These are phyloP conservation scores for Macroramphosus scolopax DNA, from an alignment of 2,797 vertebrate genomes.

Conservation along the genomic window DNA sequence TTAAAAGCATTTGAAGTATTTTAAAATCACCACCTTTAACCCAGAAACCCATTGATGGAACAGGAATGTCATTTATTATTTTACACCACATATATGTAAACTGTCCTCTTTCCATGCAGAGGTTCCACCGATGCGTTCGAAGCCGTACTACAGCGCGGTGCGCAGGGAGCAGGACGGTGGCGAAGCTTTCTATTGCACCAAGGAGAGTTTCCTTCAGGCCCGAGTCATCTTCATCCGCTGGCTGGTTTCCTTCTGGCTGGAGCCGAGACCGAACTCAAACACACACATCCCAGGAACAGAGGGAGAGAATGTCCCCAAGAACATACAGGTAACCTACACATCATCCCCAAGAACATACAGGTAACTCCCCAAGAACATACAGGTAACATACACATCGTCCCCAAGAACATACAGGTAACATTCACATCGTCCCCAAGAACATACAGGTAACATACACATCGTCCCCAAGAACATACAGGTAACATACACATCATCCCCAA, in stretches of 20 bases:
- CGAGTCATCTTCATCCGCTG: slow-evolving; percentile 97
- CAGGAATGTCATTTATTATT: not conserved
- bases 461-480: too few species aligned
- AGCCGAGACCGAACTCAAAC: slow-evolving; percentile 88
- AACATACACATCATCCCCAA: too few species aligned
- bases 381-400: too few species aligned
- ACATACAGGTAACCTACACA: slow-evolving; percentile 87
- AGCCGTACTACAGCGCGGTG: slow-evolving; percentile 90
- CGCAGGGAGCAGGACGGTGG: slow-evolving; percentile 92
- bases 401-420: too few species aligned
- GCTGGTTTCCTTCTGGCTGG: slow-evolving; percentile 99
- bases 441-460: too few species aligned
- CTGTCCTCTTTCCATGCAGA: slow-evolving; percentile 72
- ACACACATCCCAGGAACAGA: slow-evolving; percentile 94
- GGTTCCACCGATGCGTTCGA: slow-evolving; percentile 92
- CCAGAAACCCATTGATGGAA: not conserved
- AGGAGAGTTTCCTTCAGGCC: slow-evolving; percentile 96
- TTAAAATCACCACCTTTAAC: not conserved
- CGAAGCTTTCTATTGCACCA: slow-evolving; percentile 92
- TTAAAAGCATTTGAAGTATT: not conserved
- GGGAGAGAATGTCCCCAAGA: slow-evolving; percentile 96
- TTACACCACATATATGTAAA: too few species aligned
- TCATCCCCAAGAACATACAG: too few species aligned
- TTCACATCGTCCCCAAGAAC: too few species aligned
- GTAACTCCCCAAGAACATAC: too few species aligned